These are phyloP conservation scores for Coendou prehensilis DNA, from an alignment of 2,797 vertebrate species.

Conservation along the genomic window DNA sequence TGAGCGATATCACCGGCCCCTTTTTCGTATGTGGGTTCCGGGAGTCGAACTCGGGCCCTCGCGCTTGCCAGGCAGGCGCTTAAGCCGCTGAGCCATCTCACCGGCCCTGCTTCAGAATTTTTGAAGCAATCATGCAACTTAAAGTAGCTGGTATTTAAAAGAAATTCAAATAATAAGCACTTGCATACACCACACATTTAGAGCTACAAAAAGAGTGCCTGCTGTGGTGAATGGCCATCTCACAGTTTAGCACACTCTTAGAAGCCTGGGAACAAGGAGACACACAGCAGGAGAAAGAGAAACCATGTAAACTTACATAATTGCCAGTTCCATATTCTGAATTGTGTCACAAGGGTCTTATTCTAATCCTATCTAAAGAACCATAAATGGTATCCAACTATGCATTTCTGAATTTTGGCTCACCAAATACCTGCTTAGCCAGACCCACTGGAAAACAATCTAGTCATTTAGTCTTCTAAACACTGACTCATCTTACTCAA, in stretches of 20 bases:
- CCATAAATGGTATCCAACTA: not conserved
- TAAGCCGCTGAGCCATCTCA: no score
- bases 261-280: not conserved
- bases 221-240: not conserved
- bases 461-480: slow-evolving; percentile 32
- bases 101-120: not conserved
- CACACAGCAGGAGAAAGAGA: not conserved
- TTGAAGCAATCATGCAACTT: not conserved
- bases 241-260: not conserved
- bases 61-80: no score
- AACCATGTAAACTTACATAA: not conserved
- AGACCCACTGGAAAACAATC: not conserved
- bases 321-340: not conserved
- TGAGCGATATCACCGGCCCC: no score
- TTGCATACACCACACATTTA: not conserved
- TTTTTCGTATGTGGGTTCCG: no score
- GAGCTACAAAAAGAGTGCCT: not conserved
- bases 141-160: not conserved
- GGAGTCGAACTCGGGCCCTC: no score
- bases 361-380: not conserved
- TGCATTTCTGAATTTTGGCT: slow-evolving; percentile 25
- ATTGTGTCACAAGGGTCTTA: not conserved
- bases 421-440: not conserved
- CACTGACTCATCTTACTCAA: not conserved
- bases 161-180: not conserved